phyloP scores from a whole-genome alignment of 2,113 vertebrate species.

The Polypterus senegalus region DNA sequence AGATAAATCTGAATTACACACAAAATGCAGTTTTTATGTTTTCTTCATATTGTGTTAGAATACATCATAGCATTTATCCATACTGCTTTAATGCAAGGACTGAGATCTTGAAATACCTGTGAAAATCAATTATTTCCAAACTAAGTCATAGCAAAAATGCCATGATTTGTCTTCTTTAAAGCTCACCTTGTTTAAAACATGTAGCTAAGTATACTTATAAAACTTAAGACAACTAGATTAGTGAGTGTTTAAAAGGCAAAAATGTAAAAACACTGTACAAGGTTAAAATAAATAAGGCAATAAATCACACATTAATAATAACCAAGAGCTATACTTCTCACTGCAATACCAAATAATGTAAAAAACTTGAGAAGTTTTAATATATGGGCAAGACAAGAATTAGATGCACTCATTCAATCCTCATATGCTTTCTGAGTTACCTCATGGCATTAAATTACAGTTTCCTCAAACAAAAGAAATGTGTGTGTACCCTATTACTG shows the following conservation, averaged over 20 bases:
- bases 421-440: too few relatives aligned
- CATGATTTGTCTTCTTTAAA: constrained; percentile 48
- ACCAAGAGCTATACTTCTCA: constrained; percentile 16
- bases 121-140: too few relatives aligned
- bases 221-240: constrained; percentile 67
- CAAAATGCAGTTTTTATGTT: too few relatives aligned
- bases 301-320: constrained; percentile 52
- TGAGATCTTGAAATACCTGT: too few relatives aligned
- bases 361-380: background rate
- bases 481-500: too few relatives aligned
- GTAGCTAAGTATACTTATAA: constrained; percentile 69
- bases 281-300: constrained; percentile 85
- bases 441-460: too few relatives aligned
- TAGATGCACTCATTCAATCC: too few relatives aligned
- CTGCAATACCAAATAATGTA: constrained; percentile 41
- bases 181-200: constrained; percentile 54
- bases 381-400: background rate
- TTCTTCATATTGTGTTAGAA: background rate
- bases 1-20: too few relatives aligned
- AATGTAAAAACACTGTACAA: constrained; percentile 66
- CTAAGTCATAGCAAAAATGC: too few relatives aligned
- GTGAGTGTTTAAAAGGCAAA: constrained; percentile 74
- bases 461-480: too few relatives aligned
- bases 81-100: too few relatives aligned
- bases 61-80: background rate